phyloP scores from a whole-genome alignment of 2,888 invertebrate genomes.

The Sturmia bella region DNA sequence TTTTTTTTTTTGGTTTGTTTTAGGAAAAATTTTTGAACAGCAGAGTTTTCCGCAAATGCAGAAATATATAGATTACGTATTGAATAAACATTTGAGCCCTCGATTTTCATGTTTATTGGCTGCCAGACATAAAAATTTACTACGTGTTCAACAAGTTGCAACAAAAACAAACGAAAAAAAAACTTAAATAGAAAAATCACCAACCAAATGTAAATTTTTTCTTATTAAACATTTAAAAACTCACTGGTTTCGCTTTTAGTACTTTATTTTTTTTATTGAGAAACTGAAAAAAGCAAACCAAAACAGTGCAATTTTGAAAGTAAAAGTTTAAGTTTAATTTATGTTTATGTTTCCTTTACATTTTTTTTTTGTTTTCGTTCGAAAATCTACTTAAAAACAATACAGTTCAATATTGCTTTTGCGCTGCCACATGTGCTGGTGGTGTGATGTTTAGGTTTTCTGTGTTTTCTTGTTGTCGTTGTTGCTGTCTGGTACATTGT shows the following conservation, averaged over 20 bases:
- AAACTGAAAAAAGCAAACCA: background rate
- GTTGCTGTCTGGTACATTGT: conserved; percentile 25
- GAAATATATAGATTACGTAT: conserved; percentile 42
- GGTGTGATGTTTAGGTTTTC: conserved; percentile 51
- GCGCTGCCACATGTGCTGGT: conserved; percentile 39
- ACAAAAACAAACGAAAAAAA: conserved; percentile 40
- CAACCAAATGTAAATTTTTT: conserved; percentile 48
- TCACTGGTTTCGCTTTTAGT: conserved; percentile 47
- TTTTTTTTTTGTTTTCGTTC: background rate
- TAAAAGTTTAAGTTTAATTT: conserved; percentile 67
- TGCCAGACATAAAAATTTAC: conserved; percentile 63
- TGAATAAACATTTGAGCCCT: conserved; percentile 58
- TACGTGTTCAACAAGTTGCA: conserved; percentile 66
- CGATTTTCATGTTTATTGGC: conserved; percentile 62
- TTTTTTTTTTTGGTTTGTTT: background rate
- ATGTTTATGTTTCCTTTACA: conserved; percentile 59
- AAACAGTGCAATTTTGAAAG: conserved; percentile 62
- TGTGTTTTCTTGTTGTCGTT: background rate
- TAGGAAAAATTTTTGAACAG: background rate
- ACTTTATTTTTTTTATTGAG: conserved; percentile 7
- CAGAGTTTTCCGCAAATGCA: conserved; percentile 53
- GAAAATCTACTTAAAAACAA: conserved; percentile 46
- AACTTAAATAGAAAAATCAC: conserved; percentile 36
- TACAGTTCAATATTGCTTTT: conserved; percentile 51
- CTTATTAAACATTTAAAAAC: conserved; percentile 55